Conservation (phyloP, 1,140 invertebrate genomes). For the Cepaea nemoralis region DNA sequence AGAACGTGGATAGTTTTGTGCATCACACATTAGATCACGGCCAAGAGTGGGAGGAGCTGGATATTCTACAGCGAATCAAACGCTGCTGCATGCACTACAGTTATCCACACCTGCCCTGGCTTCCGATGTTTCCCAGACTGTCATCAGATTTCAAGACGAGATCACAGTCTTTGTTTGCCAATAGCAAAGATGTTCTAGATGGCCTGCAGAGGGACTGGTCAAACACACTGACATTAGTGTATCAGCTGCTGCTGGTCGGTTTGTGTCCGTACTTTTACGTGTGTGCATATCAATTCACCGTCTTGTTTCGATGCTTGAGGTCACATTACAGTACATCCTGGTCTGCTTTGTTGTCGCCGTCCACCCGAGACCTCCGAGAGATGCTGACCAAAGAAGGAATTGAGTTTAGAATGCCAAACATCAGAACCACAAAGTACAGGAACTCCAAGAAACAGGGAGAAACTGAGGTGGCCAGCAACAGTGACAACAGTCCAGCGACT, state of each 20-base stretch:
- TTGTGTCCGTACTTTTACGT: constrained; percentile 96
- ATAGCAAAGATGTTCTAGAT: constrained; percentile 43
- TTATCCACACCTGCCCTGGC: constrained; percentile 88
- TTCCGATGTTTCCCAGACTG: constrained; percentile 85
- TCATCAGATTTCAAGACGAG: constrained; percentile 57
- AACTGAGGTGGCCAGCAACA: not conserved
- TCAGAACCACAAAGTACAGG: not conserved
- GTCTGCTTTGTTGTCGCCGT: constrained; percentile 84
- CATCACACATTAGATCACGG: constrained; percentile 20
- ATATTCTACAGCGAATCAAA: constrained; percentile 76
- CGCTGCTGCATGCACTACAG: constrained; percentile 91
- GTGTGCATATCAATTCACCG: constrained; percentile 89
- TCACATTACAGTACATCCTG: constrained; percentile 78
- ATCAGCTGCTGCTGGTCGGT: constrained; percentile 81
- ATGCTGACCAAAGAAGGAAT: constrained; percentile 82
- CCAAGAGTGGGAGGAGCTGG: constrained; percentile 73
- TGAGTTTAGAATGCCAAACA: constrained; percentile 58
- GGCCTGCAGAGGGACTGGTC: constrained; percentile 83
- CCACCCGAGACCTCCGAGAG: constrained; percentile 87
- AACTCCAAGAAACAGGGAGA: not conserved
- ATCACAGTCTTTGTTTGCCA: constrained; percentile 22
- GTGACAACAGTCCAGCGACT: no score
- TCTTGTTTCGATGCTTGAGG: constrained; percentile 88
- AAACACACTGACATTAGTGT: constrained; percentile 82
- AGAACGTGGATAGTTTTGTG: no score